phyloP scores from a whole-genome alignment of 2,113 vertebrate species.

The Sminthopsis crassicaudata region DNA sequence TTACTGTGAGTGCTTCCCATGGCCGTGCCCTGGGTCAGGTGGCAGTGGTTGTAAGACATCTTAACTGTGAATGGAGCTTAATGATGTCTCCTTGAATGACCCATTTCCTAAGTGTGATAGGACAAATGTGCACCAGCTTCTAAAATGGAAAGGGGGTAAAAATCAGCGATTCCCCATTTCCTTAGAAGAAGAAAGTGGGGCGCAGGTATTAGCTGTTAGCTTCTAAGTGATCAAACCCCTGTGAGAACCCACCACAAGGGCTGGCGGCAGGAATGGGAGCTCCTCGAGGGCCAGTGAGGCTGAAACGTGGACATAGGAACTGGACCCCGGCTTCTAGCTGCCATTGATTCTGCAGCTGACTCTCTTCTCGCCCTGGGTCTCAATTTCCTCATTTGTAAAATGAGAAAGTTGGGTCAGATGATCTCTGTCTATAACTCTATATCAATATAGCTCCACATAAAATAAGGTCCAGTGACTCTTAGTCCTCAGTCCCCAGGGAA shows the following conservation, averaged over 20 bases:
- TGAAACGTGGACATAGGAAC: background rate
- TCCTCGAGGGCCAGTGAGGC: background rate
- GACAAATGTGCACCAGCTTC: constrained; percentile 1
- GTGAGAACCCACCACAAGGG: background rate
- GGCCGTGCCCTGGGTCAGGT: background rate
- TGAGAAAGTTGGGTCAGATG: background rate
- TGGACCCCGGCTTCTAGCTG: background rate
- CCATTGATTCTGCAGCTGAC: background rate
- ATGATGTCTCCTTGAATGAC: background rate
- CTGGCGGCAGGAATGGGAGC: background rate
- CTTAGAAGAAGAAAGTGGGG: background rate
- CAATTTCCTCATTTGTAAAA: background rate
- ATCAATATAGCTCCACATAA: background rate
- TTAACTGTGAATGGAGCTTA: background rate
- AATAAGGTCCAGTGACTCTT: background rate
- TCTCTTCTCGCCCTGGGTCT: background rate
- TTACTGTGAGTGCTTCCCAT: background rate
- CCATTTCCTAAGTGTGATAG: constrained; percentile 26
- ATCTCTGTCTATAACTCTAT: background rate
- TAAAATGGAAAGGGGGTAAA: background rate
- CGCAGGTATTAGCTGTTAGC: background rate
- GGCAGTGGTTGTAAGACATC: background rate
- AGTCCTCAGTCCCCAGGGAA: background rate
- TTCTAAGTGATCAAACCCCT: background rate
- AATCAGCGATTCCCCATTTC: background rate